These are phyloP conservation scores for Pentamera pediparva DNA, from an alignment of 53 echinoderm and acorn worm species.

Conservation along the genomic window DNA sequence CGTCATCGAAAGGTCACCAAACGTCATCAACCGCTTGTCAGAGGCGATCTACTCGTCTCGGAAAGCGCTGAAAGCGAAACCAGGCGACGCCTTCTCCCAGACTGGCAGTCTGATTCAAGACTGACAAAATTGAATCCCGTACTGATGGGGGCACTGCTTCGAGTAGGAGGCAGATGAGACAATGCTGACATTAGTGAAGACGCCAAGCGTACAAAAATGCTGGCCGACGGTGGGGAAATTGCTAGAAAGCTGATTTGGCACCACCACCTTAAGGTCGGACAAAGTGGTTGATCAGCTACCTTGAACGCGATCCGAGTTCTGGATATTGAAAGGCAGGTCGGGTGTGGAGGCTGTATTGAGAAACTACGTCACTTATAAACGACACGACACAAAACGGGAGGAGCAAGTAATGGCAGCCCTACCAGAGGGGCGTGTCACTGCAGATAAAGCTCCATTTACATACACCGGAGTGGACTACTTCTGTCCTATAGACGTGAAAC, in stretches of 20 bases:
- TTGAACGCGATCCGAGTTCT: slow-evolving; percentile 34
- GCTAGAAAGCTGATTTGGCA: neutral
- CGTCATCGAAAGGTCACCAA: neutral
- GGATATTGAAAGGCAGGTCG: slow-evolving; percentile 24
- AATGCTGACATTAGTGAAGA: slow-evolving; percentile 26
- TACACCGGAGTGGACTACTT: slow-evolving; percentile 36
- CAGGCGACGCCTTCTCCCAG: neutral
- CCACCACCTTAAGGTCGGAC: slow-evolving; percentile 31
- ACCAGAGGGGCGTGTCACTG: slow-evolving; percentile 12
- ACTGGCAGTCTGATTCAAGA: slow-evolving; percentile 21
- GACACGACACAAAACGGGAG: neutral
- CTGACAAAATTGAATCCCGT: slow-evolving; percentile 27
- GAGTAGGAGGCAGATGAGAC: slow-evolving; percentile 46
- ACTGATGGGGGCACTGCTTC: slow-evolving; percentile 9
- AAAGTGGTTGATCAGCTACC: slow-evolving; percentile 33
- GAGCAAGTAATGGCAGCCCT: slow-evolving; percentile 27
- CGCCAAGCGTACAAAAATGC: slow-evolving; percentile 30
- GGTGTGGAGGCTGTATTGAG: slow-evolving; percentile 13
- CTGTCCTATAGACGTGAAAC: slow-evolving; percentile 36
- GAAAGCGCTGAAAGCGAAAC: neutral
- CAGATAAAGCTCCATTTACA: slow-evolving; percentile 41
- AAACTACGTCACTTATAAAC: slow-evolving; percentile 38
- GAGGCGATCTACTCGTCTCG: neutral
- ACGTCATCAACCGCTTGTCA: neutral
- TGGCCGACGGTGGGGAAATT: neutral